Conservation (phyloP, 2,113 vertebrate species). For the Forbesichthys agassizii region DNA sequence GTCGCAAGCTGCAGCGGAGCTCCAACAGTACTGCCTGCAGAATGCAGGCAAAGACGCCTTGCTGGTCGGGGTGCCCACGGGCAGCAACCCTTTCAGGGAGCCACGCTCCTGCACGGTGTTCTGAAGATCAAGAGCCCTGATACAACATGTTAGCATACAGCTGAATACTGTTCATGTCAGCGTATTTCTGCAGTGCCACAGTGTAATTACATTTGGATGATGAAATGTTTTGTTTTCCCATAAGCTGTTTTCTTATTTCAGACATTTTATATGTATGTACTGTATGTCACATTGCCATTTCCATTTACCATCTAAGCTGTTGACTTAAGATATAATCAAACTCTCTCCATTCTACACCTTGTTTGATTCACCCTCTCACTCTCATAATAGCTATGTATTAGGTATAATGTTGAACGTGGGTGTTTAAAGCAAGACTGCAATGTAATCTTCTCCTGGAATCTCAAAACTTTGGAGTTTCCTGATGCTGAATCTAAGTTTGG, state of each 20-base stretch:
- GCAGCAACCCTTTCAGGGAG: constrained; percentile 95
- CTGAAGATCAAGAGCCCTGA: constrained; percentile 47
- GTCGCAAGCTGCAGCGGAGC: constrained; percentile 93
- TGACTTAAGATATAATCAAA: no score
- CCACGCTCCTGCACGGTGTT: constrained; percentile 89
- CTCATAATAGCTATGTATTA: no score
- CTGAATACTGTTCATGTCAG: neutral
- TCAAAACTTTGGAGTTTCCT: constrained; percentile 54
- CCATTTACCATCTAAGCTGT: no score
- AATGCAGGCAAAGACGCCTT: constrained; percentile 93
- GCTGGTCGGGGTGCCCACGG: constrained; percentile 88
- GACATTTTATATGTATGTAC: neutral
- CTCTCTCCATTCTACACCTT: no score
- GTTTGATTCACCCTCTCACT: no score
- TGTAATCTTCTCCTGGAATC: constrained; percentile 55
- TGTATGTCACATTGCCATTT: no score
- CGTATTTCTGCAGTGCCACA: neutral
- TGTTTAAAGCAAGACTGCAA: constrained; percentile 47
- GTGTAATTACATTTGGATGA: neutral
- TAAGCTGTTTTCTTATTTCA: neutral
- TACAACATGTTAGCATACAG: neutral
- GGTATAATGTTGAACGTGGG: constrained; percentile 25
- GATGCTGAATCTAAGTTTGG: constrained; percentile 50
- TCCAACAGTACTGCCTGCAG: constrained; percentile 94
- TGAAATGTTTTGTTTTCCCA: neutral